These are phyloP conservation scores for Siniperca knerii DNA, from an alignment of 2,113 vertebrate species.

Conservation along the genomic window DNA sequence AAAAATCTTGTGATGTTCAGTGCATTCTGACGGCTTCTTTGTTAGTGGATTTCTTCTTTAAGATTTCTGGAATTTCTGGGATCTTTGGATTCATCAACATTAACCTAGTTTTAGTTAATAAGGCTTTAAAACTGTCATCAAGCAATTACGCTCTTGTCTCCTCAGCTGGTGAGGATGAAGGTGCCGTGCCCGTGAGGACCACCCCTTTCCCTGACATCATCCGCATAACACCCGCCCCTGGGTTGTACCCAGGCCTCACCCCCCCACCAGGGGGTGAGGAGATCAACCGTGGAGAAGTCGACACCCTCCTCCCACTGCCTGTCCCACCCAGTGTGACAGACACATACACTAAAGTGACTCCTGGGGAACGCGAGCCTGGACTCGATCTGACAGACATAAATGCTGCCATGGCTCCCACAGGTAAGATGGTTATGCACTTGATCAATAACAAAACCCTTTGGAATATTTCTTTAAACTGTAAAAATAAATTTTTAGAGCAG, in stretches of 20 bases:
- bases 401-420: conserved; percentile 77
- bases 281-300: conserved; percentile 80
- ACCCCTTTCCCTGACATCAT: conserved; percentile 82
- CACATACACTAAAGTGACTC: conserved; percentile 17
- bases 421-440: conserved; percentile 72
- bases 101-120: neutral
- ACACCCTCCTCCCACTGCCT: conserved; percentile 80
- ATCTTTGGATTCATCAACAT: neutral
- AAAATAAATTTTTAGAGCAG: neutral
- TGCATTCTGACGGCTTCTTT: neutral
- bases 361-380: conserved; percentile 30
- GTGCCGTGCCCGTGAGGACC: conserved; percentile 44
- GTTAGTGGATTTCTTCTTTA: neutral
- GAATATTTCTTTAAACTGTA: neutral
- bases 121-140: neutral
- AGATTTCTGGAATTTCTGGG: neutral
- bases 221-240: conserved; percentile 75
- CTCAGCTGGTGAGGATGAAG: conserved; percentile 59
- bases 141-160: neutral
- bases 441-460: neutral
- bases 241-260: conserved; percentile 74
- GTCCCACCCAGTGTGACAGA: conserved; percentile 55
- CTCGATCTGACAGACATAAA: conserved; percentile 15
- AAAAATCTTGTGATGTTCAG: neutral
- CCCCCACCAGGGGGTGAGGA: conserved; percentile 76